Evolutionary conservation across 2,888 invertebrate genomes (phyloP).

Genomic region (Pantelozetes paolii): DNA sequence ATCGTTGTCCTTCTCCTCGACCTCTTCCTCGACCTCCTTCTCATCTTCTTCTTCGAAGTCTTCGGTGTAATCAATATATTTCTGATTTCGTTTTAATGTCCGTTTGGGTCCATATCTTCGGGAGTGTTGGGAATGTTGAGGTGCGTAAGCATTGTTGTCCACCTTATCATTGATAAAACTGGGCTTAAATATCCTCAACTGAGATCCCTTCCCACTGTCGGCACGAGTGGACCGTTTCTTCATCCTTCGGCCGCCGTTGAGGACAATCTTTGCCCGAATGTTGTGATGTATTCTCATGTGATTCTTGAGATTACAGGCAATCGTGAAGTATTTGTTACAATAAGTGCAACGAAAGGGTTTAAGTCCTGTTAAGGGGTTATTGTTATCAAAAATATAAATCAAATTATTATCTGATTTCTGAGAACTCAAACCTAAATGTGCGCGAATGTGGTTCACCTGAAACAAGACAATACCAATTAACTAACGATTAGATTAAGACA

Average conservation of each 20-base stretch:
- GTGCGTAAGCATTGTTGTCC: not conserved
- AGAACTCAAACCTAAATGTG: not conserved
- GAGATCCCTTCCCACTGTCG: not conserved
- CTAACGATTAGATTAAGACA: not conserved
- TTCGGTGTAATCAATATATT: conserved; percentile 3
- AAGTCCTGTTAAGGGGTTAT: not conserved
- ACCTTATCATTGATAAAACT: conserved; percentile 21
- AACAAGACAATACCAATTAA: not conserved
- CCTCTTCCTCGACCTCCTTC: not conserved
- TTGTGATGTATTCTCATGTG: conserved; percentile 25
- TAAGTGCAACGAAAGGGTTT: conserved; percentile 2
- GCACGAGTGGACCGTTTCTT: not conserved
- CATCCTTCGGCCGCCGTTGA: not conserved
- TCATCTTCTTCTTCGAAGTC: conserved; percentile 1
- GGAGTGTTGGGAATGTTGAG: not conserved
- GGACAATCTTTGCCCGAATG: conserved; percentile 7
- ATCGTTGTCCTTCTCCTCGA: too few relatives aligned
- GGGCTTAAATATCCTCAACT: conserved; percentile 29
- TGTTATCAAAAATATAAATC: not conserved
- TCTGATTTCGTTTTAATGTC: not conserved
- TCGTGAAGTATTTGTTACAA: conserved; percentile 24
- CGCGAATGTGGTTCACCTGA: conserved; percentile 1
- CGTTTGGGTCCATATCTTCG: not conserved
- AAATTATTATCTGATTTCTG: too few relatives aligned
- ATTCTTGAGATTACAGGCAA: conserved; percentile 32